Conservation (phyloP, 2,113 vertebrate species). For the Peromyscus leucopus region DNA sequence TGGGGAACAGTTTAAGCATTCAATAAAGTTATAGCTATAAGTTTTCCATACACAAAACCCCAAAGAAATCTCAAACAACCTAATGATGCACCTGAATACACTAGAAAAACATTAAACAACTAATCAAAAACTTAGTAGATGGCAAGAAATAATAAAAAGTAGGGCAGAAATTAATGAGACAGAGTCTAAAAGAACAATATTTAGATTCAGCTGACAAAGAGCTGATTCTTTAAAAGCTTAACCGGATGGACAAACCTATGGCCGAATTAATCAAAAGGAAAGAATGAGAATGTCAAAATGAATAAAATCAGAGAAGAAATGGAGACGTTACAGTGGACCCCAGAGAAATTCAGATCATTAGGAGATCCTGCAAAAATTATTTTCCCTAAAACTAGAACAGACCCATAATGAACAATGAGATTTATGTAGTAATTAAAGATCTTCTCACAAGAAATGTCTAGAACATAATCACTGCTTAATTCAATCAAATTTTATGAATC, state of each 20-base stretch:
- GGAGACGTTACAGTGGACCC: not conserved
- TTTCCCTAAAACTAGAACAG: not conserved
- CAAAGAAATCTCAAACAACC: not conserved
- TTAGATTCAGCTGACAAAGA: not conserved
- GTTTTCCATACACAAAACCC: not conserved
- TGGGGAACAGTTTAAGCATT: not conserved
- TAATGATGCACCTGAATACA: not conserved
- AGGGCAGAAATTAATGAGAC: not conserved
- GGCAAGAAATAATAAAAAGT: not conserved
- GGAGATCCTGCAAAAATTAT: not conserved
- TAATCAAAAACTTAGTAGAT: not conserved
- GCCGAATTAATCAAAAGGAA: not conserved
- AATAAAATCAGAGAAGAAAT: not conserved
- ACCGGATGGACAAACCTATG: not conserved
- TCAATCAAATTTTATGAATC: not conserved
- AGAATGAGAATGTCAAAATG: not conserved
- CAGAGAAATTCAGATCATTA: not conserved
- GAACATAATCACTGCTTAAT: not conserved
- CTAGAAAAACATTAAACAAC: not conserved
- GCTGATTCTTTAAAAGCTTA: not conserved
- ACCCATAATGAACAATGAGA: not conserved
- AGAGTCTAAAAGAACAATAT: not conserved
- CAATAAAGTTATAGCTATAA: not conserved
- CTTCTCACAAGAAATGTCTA: not conserved
- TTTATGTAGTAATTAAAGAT: not conserved